A percentile compares a stretch with the other conserved stretches of the same genome.
These are phyloP conservation scores for Euzophera pinguis DNA, from an alignment of 2,888 invertebrate genomes.

Conservation along the genomic window DNA sequence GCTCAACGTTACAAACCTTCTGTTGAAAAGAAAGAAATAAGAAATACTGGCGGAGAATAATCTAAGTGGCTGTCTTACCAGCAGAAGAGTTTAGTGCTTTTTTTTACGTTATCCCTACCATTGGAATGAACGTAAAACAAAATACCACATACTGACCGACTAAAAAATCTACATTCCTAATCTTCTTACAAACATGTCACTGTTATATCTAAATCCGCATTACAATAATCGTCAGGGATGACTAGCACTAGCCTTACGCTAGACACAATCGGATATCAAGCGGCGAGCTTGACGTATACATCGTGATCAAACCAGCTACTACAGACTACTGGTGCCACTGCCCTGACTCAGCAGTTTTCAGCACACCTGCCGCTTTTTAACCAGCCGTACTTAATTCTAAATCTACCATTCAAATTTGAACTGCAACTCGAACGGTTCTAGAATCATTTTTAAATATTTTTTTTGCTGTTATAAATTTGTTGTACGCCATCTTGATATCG, in stretches of 20 bases:
- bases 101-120: no score
- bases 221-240: slow-evolving; percentile 59
- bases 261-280: slow-evolving; percentile 70
- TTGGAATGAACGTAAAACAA: no score
- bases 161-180: not conserved
- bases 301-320: slow-evolving; percentile 76
- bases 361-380: slow-evolving; percentile 60
- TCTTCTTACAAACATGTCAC: slow-evolving; percentile 24
- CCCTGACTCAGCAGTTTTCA: slow-evolving; percentile 66
- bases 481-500: slow-evolving; percentile 35
- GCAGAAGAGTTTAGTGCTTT: no score
- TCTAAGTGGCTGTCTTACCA: no score
- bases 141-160: no score
- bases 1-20: no score
- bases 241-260: slow-evolving; percentile 45
- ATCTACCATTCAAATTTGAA: slow-evolving; percentile 13
- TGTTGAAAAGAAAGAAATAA: no score
- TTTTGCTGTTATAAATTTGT: slow-evolving; percentile 6
- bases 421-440: not conserved
- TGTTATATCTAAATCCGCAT: slow-evolving; percentile 42
- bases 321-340: slow-evolving; percentile 74
- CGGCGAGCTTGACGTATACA: slow-evolving; percentile 77
- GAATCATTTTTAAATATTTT: not conserved
- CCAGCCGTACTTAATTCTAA: slow-evolving; percentile 15
- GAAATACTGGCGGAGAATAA: no score